phyloP scores from a whole-genome alignment of 2,888 invertebrate genomes.

The Lagria hirta region DNA sequence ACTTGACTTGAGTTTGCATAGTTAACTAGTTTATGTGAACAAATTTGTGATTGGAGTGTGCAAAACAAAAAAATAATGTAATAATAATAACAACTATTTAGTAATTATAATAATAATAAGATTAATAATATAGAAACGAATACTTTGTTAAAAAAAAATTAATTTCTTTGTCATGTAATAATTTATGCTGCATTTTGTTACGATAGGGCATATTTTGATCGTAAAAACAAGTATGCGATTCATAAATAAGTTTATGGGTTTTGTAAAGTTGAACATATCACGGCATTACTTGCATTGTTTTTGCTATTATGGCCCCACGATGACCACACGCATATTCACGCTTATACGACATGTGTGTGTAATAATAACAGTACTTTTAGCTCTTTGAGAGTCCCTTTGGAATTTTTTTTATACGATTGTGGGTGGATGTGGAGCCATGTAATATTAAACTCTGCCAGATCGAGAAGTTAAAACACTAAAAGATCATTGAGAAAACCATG shows the following conservation, averaged over 20 bases:
- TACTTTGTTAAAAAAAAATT: no score
- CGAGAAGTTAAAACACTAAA: no score
- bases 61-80: no score
- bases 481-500: no score
- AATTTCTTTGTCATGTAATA: no score
- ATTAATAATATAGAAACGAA: no score
- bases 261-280: conserved; percentile 18
- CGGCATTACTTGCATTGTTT: conserved; percentile 20
- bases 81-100: no score
- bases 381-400: conserved; percentile 5
- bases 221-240: conserved; percentile 24
- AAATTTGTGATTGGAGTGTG: no score
- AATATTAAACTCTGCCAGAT: conserved; percentile 14
- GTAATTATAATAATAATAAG: no score
- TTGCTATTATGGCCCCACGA: conserved; percentile 21
- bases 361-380: conserved; percentile 10
- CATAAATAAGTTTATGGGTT: conserved; percentile 24
- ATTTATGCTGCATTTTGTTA: no score
- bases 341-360: conserved; percentile 14
- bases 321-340: conserved; percentile 22
- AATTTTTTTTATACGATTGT: conserved; percentile 6
- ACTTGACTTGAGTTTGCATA: no score
- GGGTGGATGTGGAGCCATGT: conserved; percentile 14
- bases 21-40: no score
- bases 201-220: conserved; percentile 17